Evolutionary conservation across 2,113 vertebrate genomes (phyloP), one percentile per base, ranked within the genome.

Genomic region (Channa argus): DNA sequence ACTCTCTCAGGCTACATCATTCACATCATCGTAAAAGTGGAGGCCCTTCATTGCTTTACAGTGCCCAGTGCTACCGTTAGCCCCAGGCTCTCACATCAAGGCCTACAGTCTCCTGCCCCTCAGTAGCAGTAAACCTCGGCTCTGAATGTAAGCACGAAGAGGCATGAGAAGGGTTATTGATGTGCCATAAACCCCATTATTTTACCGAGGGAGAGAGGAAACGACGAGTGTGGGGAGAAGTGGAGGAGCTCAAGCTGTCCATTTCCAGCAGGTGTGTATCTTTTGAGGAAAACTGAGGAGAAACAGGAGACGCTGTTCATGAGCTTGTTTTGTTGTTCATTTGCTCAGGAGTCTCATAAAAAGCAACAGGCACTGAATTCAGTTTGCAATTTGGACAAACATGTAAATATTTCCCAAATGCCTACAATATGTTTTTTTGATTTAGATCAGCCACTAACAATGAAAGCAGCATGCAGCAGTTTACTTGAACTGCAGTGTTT

Each of bases 141-240:
- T 86, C 92, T 93, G 92, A 89, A 87, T 72, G 90, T 93, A 92
- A 80, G 87, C 77, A 89, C 91, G 86, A 91, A 82, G 90, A 86
- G 91, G 76, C 91, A 85, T 93, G 92, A 95, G 94, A 93, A 89
- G 91, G 92, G 90, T 91, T 91, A 91, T 90, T 93, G 94, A 94
- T 93, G 92, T 92, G 92, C 91, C 84, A 89, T 93, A 92, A 94
- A 94, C 85, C 88, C 74, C 79, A 91, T 94, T 93, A 88, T 93
- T 89, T 88, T 91, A 89, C 81, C 83, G 80, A 50, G 91, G 79
- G 82, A 89, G 89, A 84, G 91, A 86, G 88, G 92, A 94, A 94
- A 93, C 85, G 84, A 88, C 83, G 74, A 67, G 88, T 71, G 89
- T 3, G 56, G 54, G 1, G 43, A 51, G 46, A 9, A 64, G 41